Evolutionary conservation across 2,797 vertebrate species (phyloP).

Genomic region (Microctenopoma steveboyesi): DNA sequence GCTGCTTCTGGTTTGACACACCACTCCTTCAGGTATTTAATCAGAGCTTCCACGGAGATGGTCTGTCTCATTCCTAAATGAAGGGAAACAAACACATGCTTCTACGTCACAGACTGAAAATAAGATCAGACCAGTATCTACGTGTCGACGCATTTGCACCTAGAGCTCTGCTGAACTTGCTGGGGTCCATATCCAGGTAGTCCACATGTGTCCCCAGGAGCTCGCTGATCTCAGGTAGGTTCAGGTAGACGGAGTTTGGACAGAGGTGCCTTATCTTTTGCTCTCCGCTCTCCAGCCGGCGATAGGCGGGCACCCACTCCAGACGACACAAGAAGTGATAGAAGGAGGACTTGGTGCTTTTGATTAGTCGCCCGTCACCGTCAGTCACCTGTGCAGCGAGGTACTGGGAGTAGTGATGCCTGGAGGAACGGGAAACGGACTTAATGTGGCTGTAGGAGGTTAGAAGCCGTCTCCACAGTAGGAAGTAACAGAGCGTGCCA

Average conservation of each 20-base stretch:
- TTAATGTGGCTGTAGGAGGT: not conserved
- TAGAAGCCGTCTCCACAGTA: not conserved
- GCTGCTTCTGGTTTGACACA: slow-evolving; percentile 61
- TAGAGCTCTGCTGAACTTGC: slow-evolving; percentile 77
- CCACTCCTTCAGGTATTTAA: slow-evolving; percentile 82
- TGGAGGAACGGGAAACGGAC: slow-evolving; percentile 44
- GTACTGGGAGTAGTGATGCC: slow-evolving; percentile 83
- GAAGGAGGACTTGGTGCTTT: slow-evolving; percentile 80
- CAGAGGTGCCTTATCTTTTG: slow-evolving; percentile 60
- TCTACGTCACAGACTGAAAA: not conserved
- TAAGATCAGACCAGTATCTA: not conserved
- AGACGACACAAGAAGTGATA: slow-evolving; percentile 70
- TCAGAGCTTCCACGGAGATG: slow-evolving; percentile 74
- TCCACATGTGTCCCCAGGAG: slow-evolving; percentile 80
- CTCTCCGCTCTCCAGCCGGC: slow-evolving; percentile 32
- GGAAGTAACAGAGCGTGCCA: not conserved
- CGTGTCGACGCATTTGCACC: slow-evolving; percentile 64
- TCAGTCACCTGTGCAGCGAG: slow-evolving; percentile 76
- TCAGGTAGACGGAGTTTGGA: slow-evolving; percentile 77
- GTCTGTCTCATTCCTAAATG: slow-evolving; percentile 79
- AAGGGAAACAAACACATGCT: not conserved
- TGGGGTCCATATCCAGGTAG: slow-evolving; percentile 74
- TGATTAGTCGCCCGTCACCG: slow-evolving; percentile 61
- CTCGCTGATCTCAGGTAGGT: slow-evolving; percentile 62
- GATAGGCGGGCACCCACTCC: slow-evolving; percentile 80